Evolutionary conservation across 2,797 vertebrate genomes (phyloP), one percentile per base, ranked within the genome.

Genomic region (Diglossa cyanea): DNA sequence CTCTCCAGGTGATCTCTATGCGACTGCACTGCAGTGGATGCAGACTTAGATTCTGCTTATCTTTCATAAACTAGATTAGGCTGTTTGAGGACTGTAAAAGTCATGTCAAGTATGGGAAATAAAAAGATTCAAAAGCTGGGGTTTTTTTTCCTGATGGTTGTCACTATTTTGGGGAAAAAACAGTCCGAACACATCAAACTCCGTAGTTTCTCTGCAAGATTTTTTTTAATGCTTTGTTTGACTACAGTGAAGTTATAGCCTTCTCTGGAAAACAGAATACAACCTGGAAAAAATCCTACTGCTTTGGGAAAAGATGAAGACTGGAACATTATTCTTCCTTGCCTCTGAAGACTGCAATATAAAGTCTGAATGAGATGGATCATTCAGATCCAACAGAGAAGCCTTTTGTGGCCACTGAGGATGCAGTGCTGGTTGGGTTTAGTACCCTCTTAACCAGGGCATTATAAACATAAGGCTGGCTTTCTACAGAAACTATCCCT

Each of bases 31-130:
- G 39, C 42, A 48, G 53, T 28, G 44, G 61, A 76, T 30, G 5
- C 44, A 58, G 65, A 17, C 24, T 37, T 37, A 18, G 4, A 3
- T 79, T 88, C 70, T 86, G 30, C 63, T 72, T 66, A 10, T 33
- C 53, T 77, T 66, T 45, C 60, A 0, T 87, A 11, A 81, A 13
- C n/a, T 57, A 62, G 70, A 19, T 80, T 48, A 84, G 79, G 21
- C 55, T 70, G 60, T n/a, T 58, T 66, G 51, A 84, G 50, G 63
- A 81, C 67, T 91, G 61, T 71, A 6, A 71, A 67, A 74, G 44
- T 91, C 50, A 30, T 79, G 42, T 86, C 79, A 71, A 87, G 14
- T 88, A 82, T n/a, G 53, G 72, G 54, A 94, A 96, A 95, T 94
- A 94, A 95, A 94, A 94, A n/a, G 10, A 68, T 88, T 86, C 9